A percentile compares a stretch with the other conserved stretches of the same genome.
phyloP scores from a whole-genome alignment of 1,140 invertebrate species.

The Zophobas atratus region DNA sequence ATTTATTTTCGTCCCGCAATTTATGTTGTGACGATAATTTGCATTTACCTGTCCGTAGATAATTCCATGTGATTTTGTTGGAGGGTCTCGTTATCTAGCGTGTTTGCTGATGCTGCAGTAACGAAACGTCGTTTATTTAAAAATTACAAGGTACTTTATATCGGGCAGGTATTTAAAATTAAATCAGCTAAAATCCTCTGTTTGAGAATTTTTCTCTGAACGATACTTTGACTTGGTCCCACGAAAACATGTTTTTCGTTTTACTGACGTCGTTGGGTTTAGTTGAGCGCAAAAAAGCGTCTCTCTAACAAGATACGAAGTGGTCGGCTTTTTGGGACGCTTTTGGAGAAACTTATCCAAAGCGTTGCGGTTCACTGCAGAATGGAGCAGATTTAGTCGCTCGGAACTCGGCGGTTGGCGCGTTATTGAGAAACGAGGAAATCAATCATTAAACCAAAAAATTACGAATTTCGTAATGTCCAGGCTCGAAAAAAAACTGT shows the following conservation, averaged over 20 bases:
- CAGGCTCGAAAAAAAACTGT: too few species aligned
- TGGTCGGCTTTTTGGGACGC: too few species aligned
- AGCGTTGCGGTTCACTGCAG: too few species aligned
- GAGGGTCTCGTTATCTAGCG: slow-evolving; percentile 3
- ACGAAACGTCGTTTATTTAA: background rate
- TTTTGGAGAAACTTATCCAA: slow-evolving; percentile 1
- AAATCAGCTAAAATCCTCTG: background rate
- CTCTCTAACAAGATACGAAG: background rate
- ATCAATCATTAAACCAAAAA: too few species aligned
- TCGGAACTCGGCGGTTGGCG: too few species aligned
- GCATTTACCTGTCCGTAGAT: background rate
- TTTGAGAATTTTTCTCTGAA: too few species aligned
- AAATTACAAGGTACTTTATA: background rate
- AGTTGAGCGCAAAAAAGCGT: slow-evolving; percentile 1
- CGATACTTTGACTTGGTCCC: background rate
- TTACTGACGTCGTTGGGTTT: slow-evolving; percentile 6
- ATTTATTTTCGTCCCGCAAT: slow-evolving; percentile 10
- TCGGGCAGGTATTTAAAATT: slow-evolving; percentile 1
- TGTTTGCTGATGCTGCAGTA: slow-evolving; percentile 4
- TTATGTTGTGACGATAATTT: background rate
- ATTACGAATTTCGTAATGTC: too few species aligned
- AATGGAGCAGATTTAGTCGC: too few species aligned
- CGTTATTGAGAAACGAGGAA: too few species aligned
- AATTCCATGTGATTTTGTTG: background rate
- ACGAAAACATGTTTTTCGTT: slow-evolving; percentile 24